phyloP scores from a whole-genome alignment of 1,140 invertebrate species.

The Bombyx mandarina region DNA sequence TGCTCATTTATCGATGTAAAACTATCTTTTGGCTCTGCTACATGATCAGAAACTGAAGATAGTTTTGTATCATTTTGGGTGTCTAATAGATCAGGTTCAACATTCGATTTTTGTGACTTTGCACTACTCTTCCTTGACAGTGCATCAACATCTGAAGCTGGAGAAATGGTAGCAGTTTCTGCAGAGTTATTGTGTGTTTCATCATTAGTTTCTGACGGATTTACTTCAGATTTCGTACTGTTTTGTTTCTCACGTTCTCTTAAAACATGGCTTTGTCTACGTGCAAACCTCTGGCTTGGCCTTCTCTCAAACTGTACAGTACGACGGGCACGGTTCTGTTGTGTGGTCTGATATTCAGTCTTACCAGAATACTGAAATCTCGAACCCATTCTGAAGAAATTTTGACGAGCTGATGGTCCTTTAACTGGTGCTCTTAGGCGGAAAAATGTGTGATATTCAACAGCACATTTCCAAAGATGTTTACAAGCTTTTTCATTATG shows the following conservation, averaged over 20 bases:
- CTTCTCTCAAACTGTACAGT: constrained; percentile 96
- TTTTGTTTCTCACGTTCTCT: constrained; percentile 79
- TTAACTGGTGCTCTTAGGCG: constrained; percentile 91
- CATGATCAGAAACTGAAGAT: constrained; percentile 31
- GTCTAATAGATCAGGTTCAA: constrained; percentile 72
- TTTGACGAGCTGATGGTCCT: constrained; percentile 89
- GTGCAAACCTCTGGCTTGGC: constrained; percentile 95
- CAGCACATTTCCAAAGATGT: constrained; percentile 99
- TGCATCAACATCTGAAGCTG: constrained; percentile 44
- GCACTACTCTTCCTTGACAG: constrained; percentile 64
- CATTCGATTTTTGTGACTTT: constrained; percentile 66
- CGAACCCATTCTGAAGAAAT: constrained; percentile 97
- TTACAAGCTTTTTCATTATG: constrained; percentile 98
- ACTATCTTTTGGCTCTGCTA: too few species aligned
- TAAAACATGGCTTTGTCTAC: constrained; percentile 88
- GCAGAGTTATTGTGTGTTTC: constrained; percentile 47
- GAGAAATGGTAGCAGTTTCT: constrained; percentile 21
- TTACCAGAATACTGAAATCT: constrained; percentile 94
- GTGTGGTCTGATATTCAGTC: constrained; percentile 96
- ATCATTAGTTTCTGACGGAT: constrained; percentile 32
- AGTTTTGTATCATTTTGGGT: constrained; percentile 70
- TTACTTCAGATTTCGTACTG: constrained; percentile 51
- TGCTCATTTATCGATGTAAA: too few species aligned
- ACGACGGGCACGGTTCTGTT: constrained; percentile 87
- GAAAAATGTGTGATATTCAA: constrained; percentile 99